Evolutionary conservation across 2,888 invertebrate genomes (phyloP).

Genomic region (Tetranychus piercei): DNA sequence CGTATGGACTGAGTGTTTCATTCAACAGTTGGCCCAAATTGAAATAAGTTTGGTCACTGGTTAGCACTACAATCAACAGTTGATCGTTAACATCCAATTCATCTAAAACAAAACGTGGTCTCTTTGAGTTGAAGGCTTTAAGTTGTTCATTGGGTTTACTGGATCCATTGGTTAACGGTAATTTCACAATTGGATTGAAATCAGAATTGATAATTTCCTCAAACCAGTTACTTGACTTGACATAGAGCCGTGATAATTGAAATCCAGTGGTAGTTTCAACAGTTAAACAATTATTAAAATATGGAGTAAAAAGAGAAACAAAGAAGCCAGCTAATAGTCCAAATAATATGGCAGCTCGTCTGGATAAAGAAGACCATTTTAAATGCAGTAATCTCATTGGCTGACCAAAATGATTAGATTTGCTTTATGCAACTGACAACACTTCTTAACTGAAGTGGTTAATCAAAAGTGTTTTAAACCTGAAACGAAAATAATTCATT

Average conservation of each 20-base stretch:
- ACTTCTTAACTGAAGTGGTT: no score
- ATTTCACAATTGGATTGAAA: not conserved
- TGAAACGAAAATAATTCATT: no score
- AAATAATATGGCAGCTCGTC: not conserved
- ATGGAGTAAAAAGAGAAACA: not conserved
- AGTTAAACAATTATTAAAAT: not conserved
- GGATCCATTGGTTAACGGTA: not conserved
- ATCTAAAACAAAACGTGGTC: conserved; percentile 62
- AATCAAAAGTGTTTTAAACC: no score
- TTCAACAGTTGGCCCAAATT: not conserved
- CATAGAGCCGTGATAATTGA: no score
- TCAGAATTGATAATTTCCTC: not conserved
- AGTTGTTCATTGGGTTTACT: not conserved
- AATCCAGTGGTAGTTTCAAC: not conserved
- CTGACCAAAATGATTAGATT: not conserved
- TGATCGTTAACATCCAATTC: conserved; percentile 82
- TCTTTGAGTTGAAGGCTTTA: conserved; percentile 10
- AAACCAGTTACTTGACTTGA: not conserved
- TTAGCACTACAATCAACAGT: conserved; percentile 55
- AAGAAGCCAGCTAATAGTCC: not conserved
- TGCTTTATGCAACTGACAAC: no score
- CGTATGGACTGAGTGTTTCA: not conserved
- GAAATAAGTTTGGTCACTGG: not conserved
- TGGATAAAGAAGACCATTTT: not conserved
- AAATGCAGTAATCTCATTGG: not conserved